Evolutionary conservation across 2,797 vertebrate species (phyloP).

Genomic region (Hyperoplus lanceolatus): DNA sequence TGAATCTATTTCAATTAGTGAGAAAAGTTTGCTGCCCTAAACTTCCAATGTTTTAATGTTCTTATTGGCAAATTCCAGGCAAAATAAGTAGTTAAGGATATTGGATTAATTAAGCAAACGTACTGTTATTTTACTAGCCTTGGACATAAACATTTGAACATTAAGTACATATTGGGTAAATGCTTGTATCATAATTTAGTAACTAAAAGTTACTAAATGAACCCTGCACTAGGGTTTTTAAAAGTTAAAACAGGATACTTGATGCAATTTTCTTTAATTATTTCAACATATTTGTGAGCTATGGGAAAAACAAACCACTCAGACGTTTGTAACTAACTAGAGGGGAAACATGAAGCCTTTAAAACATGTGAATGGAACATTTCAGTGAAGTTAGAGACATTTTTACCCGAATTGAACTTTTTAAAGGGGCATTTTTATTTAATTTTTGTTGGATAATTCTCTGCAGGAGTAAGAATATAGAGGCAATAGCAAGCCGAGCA

Average conservation of each 20-base stretch:
- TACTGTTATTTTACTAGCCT: not conserved
- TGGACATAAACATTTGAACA: not conserved
- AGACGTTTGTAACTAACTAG: not conserved
- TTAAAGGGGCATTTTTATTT: no score
- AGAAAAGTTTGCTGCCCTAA: not conserved
- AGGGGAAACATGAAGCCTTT: not conserved
- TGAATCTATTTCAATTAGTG: not conserved
- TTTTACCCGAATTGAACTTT: not conserved
- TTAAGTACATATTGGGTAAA: no score
- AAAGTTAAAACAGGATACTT: not conserved
- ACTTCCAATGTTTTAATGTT: not conserved
- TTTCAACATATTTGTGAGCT: no score
- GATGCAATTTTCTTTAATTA: fast-evolving
- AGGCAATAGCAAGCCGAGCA: no score
- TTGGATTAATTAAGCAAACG: not conserved
- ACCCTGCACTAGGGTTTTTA: fast-evolving
- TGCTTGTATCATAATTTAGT: fast-evolving
- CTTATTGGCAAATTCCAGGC: not conserved
- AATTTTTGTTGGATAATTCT: no score
- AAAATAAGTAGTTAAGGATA: not conserved
- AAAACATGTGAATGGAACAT: not conserved
- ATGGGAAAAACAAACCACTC: not conserved
- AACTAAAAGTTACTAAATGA: not conserved
- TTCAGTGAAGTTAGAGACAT: not conserved
- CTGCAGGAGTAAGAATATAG: no score